Evolutionary conservation across 2,888 invertebrate genomes (phyloP).

Genomic region (Bellardia bayeri): DNA sequence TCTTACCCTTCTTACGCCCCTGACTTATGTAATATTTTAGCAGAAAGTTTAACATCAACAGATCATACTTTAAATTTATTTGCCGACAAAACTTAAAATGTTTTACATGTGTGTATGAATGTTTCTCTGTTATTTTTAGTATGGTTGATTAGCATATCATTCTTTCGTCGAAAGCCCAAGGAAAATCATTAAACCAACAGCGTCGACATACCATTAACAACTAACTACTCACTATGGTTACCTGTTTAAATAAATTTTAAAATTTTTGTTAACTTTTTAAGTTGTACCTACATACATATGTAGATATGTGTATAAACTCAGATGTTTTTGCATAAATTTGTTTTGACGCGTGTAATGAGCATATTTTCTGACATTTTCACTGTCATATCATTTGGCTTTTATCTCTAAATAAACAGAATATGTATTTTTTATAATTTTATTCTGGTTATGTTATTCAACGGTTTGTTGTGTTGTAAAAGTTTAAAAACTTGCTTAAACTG

Average conservation of each 20-base stretch:
- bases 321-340: constrained; percentile 81
- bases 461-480: constrained; percentile 42
- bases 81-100: constrained; percentile 38
- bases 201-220: constrained; percentile 19
- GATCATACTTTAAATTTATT: constrained; percentile 60
- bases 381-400: constrained; percentile 61
- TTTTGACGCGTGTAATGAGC: constrained; percentile 83
- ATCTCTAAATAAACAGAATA: constrained; percentile 59
- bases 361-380: constrained; percentile 66
- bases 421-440: constrained; percentile 51
- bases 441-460: constrained; percentile 49
- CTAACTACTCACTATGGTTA: constrained; percentile 33
- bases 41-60: constrained; percentile 26
- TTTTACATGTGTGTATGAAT: constrained; percentile 31
- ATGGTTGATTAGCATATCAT: constrained; percentile 61
- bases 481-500: constrained; percentile 47
- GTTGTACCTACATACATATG: too few species aligned
- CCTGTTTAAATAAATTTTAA: constrained; percentile 44
- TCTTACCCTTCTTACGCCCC: background rate
- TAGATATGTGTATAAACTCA: background rate
- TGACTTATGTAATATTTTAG: background rate
- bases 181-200: background rate
- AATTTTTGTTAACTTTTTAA: constrained; percentile 38
- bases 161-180: constrained; percentile 7
- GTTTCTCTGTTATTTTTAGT: constrained; percentile 46